Conservation (phyloP, 2,113 vertebrate species). For the Barnardius zonarius region DNA sequence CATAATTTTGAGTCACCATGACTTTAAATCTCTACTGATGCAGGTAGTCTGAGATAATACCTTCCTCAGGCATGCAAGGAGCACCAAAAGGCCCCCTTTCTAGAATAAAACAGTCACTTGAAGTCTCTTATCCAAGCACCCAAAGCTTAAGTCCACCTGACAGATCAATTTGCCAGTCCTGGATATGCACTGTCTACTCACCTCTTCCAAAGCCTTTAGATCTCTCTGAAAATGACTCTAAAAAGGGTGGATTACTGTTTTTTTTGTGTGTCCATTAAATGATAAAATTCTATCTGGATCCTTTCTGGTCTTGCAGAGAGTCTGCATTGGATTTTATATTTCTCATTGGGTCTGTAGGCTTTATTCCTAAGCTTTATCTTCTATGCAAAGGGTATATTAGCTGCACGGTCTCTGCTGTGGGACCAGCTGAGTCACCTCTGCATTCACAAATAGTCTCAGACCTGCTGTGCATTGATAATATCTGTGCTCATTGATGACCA, state of each 20-base stretch:
- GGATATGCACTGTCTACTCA: background rate
- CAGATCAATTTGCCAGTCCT: background rate
- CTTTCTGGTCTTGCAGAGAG: background rate
- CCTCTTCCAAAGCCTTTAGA: background rate
- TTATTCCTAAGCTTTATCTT: background rate
- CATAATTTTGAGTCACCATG: background rate
- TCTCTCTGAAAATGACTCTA: background rate
- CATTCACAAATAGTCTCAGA: background rate
- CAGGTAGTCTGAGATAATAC: background rate
- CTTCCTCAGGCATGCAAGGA: background rate
- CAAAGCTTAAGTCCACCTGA: background rate
- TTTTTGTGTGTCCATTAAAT: background rate
- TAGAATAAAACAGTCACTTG: background rate
- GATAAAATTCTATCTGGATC: background rate
- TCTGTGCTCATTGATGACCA: background rate
- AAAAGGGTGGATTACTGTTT: background rate
- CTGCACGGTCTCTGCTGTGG: background rate
- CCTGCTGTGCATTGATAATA: conserved; percentile 3
- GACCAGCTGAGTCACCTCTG: conserved; percentile 32
- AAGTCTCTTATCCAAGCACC: background rate
- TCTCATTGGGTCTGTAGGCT: background rate
- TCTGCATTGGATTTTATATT: background rate
- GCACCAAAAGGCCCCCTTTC: background rate
- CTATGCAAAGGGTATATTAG: background rate
- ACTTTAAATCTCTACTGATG: background rate